Conservation (phyloP, 2,797 vertebrate genomes). For the Trachops cirrhosus region DNA sequence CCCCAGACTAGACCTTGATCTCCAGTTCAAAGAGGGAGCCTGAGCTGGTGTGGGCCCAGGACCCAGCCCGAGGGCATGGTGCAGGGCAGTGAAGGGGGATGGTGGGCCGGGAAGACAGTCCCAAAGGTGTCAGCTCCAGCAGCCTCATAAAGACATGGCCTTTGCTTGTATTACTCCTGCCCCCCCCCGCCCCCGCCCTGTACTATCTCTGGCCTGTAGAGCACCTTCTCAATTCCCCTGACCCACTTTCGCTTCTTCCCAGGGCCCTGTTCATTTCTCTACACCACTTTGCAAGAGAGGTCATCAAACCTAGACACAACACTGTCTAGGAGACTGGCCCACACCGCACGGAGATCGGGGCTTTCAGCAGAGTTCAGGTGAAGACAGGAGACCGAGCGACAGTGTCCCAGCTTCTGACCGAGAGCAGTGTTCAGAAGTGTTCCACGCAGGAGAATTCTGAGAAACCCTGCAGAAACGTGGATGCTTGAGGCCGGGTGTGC, state of each 20-base stretch:
- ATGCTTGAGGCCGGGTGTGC: too few species aligned
- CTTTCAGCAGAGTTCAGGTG: background rate
- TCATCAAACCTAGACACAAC: background rate
- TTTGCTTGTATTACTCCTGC: background rate
- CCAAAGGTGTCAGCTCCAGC: background rate
- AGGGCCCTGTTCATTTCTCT: background rate
- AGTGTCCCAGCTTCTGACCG: background rate
- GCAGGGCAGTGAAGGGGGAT: background rate
- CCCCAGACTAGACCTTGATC: too few species aligned
- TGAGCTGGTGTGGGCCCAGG: background rate
- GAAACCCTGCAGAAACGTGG: background rate
- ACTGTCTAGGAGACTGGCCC: background rate
- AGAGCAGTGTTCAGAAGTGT: background rate
- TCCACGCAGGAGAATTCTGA: background rate
- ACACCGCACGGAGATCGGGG: fast-evolving
- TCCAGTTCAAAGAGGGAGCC: background rate
- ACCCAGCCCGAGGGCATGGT: background rate
- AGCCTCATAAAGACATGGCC: background rate
- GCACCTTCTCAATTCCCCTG: background rate
- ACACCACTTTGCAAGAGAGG: background rate
- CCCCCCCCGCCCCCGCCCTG: fast-evolving
- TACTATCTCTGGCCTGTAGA: background rate
- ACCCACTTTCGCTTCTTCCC: background rate
- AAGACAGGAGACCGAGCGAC: background rate
- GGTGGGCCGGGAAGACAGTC: background rate